Base-by-base conservation (phyloP, 2,797 vertebrate genomes). In the Dromococcyx pavoninus region DNA sequence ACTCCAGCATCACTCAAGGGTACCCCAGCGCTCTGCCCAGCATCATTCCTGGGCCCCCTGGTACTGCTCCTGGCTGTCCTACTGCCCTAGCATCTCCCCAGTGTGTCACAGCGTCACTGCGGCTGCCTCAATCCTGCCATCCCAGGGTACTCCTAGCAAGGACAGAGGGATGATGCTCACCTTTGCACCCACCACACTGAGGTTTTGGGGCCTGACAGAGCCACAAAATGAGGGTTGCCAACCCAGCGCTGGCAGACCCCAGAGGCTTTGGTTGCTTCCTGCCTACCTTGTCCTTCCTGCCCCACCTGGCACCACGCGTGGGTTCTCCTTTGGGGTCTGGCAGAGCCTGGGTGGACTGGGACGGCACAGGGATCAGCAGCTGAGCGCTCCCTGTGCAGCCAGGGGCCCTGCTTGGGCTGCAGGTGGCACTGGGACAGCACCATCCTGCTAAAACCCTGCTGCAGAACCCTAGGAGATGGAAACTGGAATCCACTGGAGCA, bases 301-400 rank as follows among this genome's bases (percentile, higher is more conserved):
- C 1, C 8, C 0, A 0, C 12, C 30, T 24, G 56, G 22, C 60
- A 32, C 13, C 35, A 2, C 2, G 0, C 8, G 14, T 6, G 5
- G 22, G 44, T 18, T 50, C 16, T 24, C 2, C 0, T 56, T 4
- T 22, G 50, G 51, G 41, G 15, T 8, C 21, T 2, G 2, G 21
- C 61, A 43, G 43, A 78, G 28, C 72, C 35, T 61, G 32, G 19
- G 51, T 30, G 62, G 62, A 33, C 12, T 11, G 27, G n/a, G 13
- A 23, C 4, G 1, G 30, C 43, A 70, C 22, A 57, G 57, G 51
- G 35, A 35, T 35, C 44, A 16, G 32, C 48, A 11, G 35, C 53
- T 4, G 6, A 65, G 46, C 41, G 66, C 30, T 37, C 39, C 23
- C 32, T 11, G 39, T 5, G 3, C 9, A 13, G 2, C 25, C 2